Conservation (phyloP, 2,113 vertebrate species). For the Budorcas taxicolor region DNA sequence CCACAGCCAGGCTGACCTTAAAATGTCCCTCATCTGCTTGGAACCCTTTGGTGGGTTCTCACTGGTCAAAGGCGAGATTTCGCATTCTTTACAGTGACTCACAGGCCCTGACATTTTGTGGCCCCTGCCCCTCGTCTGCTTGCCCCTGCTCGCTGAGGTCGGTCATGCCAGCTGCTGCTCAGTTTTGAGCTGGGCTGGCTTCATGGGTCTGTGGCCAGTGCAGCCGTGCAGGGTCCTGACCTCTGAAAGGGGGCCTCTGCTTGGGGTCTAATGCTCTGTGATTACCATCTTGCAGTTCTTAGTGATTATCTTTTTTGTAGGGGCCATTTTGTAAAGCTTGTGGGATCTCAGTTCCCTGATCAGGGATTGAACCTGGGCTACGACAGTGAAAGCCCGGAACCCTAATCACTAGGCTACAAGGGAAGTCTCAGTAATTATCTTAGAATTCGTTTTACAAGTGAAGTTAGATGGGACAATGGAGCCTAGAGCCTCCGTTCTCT, state of each 20-base stretch:
- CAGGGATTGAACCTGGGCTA: neutral
- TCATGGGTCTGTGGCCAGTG: neutral
- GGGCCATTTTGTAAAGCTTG: neutral
- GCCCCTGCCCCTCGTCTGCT: neutral
- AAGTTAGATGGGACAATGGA: neutral
- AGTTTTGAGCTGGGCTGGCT: neutral
- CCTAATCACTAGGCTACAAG: neutral
- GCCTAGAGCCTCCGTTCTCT: neutral
- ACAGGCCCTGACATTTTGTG: neutral
- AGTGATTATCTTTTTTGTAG: neutral
- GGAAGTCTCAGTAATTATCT: neutral
- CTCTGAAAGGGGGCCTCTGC: neutral
- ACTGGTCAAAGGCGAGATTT: neutral
- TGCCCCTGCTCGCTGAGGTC: neutral
- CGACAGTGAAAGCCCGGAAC: neutral
- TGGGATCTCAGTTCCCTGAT: neutral
- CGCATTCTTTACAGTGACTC: neutral
- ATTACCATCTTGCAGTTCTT: neutral
- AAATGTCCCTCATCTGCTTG: neutral
- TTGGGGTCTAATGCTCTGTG: neutral
- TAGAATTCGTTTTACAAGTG: neutral
- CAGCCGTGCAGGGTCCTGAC: rapidly evolving
- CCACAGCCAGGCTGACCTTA: neutral
- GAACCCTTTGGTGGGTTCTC: neutral
- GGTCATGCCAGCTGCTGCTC: rapidly evolving